Conservation (phyloP, 1,140 invertebrate genomes). For the Diuraphis noxia region DNA sequence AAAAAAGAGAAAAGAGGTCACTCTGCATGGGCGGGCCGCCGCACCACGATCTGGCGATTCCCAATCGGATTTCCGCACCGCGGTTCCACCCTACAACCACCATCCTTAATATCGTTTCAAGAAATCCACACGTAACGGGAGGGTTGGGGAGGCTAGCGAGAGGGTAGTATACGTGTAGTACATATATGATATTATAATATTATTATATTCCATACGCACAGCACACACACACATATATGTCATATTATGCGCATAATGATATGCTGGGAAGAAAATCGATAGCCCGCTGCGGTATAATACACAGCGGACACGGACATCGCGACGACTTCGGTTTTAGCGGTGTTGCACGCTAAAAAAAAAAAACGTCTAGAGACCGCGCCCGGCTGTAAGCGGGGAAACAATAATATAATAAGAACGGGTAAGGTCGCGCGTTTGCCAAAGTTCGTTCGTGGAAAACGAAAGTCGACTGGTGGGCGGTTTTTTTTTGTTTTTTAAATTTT, state of each 20-base stretch:
- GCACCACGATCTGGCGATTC: too few relatives aligned
- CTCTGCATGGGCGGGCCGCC: too few relatives aligned
- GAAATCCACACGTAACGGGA: too few relatives aligned
- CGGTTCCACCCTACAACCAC: too few relatives aligned
- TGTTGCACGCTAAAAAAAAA: not conserved
- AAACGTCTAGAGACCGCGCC: not conserved
- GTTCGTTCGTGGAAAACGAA: not conserved
- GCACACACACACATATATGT: not conserved
- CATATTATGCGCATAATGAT: not conserved
- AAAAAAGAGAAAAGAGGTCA: too few relatives aligned
- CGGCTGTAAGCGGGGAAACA: not conserved
- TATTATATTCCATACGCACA: not conserved
- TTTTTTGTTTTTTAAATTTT: not conserved
- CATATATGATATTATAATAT: not conserved
- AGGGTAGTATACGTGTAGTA: too few relatives aligned
- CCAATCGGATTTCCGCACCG: too few relatives aligned
- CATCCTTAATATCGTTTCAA: too few relatives aligned
- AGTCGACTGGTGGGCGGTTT: not conserved
- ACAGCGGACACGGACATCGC: not conserved
- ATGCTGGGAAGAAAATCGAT: not conserved
- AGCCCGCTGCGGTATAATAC: not conserved
- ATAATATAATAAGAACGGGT: not conserved
- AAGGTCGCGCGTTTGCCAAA: not conserved
- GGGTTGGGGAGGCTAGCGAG: too few relatives aligned
- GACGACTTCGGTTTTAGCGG: not conserved